A percentile compares a stretch with the other conserved stretches of the same genome.
Evolutionary conservation across 2,797 vertebrate genomes (phyloP).

Genomic region (Acanthiza pusilla): DNA sequence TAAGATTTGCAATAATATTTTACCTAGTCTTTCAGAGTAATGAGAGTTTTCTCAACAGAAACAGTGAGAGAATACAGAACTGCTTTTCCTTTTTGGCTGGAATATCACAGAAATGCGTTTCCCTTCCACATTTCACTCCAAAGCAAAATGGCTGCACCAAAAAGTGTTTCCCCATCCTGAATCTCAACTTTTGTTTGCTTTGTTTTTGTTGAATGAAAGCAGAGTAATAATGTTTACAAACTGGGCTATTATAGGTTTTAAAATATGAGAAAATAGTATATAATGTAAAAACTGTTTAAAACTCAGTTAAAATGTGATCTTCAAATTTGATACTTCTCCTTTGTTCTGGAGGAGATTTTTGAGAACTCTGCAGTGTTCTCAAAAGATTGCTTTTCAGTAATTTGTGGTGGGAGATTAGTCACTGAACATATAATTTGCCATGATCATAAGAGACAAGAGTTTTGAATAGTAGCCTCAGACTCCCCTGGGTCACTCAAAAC

Average conservation of each 20-base stretch:
- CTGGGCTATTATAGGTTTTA: background rate
- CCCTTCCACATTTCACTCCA: background rate
- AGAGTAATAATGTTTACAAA: background rate
- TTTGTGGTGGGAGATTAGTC: background rate
- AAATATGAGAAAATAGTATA: background rate
- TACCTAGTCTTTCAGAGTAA: background rate
- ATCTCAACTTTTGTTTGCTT: background rate
- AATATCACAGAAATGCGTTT: background rate
- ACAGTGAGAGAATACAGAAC: background rate
- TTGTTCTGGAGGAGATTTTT: background rate
- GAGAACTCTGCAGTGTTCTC: background rate
- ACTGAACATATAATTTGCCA: constrained; percentile 1
- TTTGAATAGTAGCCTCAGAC: background rate
- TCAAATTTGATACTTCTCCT: background rate
- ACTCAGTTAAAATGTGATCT: background rate
- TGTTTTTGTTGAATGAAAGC: background rate
- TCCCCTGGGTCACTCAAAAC: background rate
- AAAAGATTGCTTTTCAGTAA: constrained; percentile 8
- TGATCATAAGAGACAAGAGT: background rate
- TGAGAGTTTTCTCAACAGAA: background rate
- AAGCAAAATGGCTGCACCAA: background rate
- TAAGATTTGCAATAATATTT: background rate
- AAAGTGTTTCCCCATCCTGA: background rate
- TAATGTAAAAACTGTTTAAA: background rate
- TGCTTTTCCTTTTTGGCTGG: background rate